Percentiles rank a stretch among this genome's conserved stretches.
Conservation (phyloP, 2,797 vertebrate genomes). For the Artibeus jamaicensis region DNA sequence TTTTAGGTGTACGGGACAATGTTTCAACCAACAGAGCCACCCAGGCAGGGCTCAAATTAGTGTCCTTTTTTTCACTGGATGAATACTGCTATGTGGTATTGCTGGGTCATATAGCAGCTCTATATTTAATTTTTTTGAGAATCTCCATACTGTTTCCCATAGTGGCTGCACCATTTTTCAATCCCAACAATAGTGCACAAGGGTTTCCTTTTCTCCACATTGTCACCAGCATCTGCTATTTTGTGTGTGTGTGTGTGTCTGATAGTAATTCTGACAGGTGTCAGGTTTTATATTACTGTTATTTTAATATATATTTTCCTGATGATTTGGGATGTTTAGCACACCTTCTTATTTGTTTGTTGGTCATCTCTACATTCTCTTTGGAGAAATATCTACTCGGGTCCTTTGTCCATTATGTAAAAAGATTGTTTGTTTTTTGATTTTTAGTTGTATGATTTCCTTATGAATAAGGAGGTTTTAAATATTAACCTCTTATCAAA, state of each 20-base stretch:
- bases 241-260: no score
- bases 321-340: neutral
- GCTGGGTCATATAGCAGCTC: no score
- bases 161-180: no score
- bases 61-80: no score
- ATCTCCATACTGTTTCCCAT: no score
- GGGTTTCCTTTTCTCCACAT: no score
- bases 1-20: neutral
- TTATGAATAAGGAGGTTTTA: neutral
- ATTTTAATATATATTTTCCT: neutral
- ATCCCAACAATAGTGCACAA: no score
- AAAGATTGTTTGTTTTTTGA: neutral
- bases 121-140: no score
- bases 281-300: no score
- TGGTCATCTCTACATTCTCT: neutral
- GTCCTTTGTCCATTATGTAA: neutral
- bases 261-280: no score
- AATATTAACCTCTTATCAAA: neutral
- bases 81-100: no score
- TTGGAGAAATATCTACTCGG: neutral
- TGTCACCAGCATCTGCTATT: no score
- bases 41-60: neutral
- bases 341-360: neutral
- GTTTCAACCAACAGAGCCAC: neutral
- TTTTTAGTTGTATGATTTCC: neutral